Base-by-base conservation (phyloP, 2,797 vertebrate species). In the Salmo trutta region DNA sequence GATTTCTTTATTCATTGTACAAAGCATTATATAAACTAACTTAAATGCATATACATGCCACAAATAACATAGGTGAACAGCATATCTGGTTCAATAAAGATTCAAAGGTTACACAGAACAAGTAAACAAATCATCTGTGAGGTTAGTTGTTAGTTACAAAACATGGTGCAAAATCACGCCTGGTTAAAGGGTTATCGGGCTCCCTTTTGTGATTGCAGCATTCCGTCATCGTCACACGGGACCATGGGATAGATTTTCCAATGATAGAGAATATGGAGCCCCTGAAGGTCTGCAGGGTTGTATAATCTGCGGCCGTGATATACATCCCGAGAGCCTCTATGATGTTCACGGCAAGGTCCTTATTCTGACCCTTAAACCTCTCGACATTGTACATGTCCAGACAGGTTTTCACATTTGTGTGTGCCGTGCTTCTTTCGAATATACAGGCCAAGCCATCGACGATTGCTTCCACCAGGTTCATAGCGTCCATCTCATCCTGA, bases 241-340 rank as follows among this genome's bases (percentile, higher is more conserved):
- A 41, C 41, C 41, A 62, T 1, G 19, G 59, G 5, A 62, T 21
- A 53, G 66, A 27, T 71, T 76, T 67, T 59, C 75, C 75, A 3
- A 71, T 19, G 66, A 76, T 27, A 0, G 17, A 36, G 31, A 76
- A 62, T 6, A 76, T 14, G 1, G 67, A 27, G 17, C 3, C 19
- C 3, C 67, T 5, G 67, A 71, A 76, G 1, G 7, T 4, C 21
- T 59, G 5, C 12, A 76, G 52, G 66, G 67, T 31, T 36, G 47
- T 62, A 4, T 76, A 76, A 62, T 76, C 67, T 1, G 10, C 67
- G 0, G 47, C 31, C 19, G 75, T 76, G 33, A 76, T 41, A 3
- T 71, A 29, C 0, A 7, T 0, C 0, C 16, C 2, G 5, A 76
- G 75, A 33, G 68, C 75, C 5, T 29, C 21, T 4, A 41, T 41